These are phyloP conservation scores for Cataglyphis cursor DNA, from an alignment of 2,888 invertebrate genomes.

Conservation along the genomic window DNA sequence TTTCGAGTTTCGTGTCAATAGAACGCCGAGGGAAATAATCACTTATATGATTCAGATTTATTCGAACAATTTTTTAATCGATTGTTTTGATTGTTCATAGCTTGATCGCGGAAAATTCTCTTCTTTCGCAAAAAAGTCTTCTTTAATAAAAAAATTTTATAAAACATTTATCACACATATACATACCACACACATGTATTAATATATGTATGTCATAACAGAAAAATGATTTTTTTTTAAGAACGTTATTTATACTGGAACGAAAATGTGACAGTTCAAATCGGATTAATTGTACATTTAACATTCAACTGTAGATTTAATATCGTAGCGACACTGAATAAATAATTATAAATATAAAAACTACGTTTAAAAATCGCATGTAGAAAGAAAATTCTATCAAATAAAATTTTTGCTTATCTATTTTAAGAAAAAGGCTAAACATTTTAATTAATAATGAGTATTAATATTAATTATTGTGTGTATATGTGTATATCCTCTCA, in stretches of 20 bases:
- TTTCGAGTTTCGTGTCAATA: constrained; percentile 44
- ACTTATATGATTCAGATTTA: constrained; percentile 34
- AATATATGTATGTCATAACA: neutral
- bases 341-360: constrained; percentile 1
- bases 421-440: neutral
- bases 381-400: neutral
- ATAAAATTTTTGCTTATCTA: neutral
- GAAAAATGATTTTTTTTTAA: neutral
- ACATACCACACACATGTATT: neutral
- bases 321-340: constrained; percentile 6
- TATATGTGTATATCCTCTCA: neutral
- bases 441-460: neutral
- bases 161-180: neutral
- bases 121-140: neutral
- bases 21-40: constrained; percentile 13
- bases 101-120: neutral
- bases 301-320: constrained; percentile 23
- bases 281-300: neutral
- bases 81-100: neutral
- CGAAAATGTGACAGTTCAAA: neutral
- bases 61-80: neutral
- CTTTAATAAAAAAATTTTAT: neutral
- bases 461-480: constrained; percentile 1
- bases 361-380: neutral
- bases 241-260: neutral